Evolutionary conservation across 2,113 vertebrate species (phyloP), one percentile per base, ranked within the genome.

Genomic region (Ramphastos sulfuratus): DNA sequence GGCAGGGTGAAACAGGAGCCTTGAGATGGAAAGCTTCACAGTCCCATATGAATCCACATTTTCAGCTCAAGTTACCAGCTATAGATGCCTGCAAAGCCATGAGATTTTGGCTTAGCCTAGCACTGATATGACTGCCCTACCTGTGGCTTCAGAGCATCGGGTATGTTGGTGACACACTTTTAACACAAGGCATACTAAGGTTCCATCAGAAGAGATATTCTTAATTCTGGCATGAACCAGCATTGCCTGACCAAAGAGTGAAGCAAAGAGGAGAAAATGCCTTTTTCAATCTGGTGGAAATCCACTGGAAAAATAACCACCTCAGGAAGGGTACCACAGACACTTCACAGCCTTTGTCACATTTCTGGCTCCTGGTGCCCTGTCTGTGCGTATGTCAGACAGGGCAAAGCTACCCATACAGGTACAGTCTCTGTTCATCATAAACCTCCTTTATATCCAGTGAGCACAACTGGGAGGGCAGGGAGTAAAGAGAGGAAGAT

Each of bases 121-220:
- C 0, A 1, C 1, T 0, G 87, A 67, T 25, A 44, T 0, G 0
- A 19, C 63, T 85, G 55, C 25, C 19, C 39, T 52, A n/a, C 21
- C 58, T 17, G 15, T 4, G 30, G 42, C n/a, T 92, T 86, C 71
- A 63, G 28, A 89, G 52, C 23, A 78, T 61, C 46, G 75, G 31
- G 35, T 66, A 44, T 1, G 10, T 12, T 0, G 0, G 25, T 27
- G 55, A 65, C 58, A 58, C 12, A 12, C 18, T 15, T 61, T 55
- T 35, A 73, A n/a, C 10, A n/a, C 17, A 46, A 85, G 33, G 30
- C 4, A 12, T 7, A 8, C 23, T 39, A 46, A 56, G 50, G 28
- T 65, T 44, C 21, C 67, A 69, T 21, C 67, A 65, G 28, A 85
- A 69, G 30, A 92, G 64, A 63, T 30, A 65, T 15, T 73, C 33